These are phyloP conservation scores for Leptinotarsa defecta DNA, from an alignment of 1,140 invertebrate species.

Conservation along the genomic window DNA sequence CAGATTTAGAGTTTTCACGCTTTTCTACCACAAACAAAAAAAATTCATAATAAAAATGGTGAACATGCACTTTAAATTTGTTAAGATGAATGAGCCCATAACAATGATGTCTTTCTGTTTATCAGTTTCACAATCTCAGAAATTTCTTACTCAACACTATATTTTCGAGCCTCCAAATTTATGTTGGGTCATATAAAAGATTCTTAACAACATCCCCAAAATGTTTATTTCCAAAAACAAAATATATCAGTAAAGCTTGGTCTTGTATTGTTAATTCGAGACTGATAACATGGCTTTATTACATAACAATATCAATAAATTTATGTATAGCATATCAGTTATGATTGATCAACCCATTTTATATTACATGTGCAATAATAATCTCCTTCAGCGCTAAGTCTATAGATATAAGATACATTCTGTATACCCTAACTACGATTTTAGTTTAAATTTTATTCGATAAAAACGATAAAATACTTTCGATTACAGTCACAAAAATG, in stretches of 20 bases:
- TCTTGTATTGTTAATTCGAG: slow-evolving; percentile 33
- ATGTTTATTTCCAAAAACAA: slow-evolving; percentile 54
- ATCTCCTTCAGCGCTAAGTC: slow-evolving; percentile 21
- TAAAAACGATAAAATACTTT: slow-evolving; percentile 19
- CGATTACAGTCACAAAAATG: not conserved
- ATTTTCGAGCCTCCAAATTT: too few relatives aligned
- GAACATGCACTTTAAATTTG: too few relatives aligned
- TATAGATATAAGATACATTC: slow-evolving; percentile 33
- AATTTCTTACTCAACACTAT: too few relatives aligned
- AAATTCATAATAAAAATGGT: too few relatives aligned
- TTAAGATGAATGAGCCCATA: too few relatives aligned
- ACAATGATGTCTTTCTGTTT: too few relatives aligned
- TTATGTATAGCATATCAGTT: slow-evolving; percentile 19
- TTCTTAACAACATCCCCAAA: too few relatives aligned
- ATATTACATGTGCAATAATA: slow-evolving; percentile 18
- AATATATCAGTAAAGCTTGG: slow-evolving; percentile 37
- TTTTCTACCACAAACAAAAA: too few relatives aligned
- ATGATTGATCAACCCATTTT: slow-evolving; percentile 23
- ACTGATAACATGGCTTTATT: slow-evolving; percentile 33
- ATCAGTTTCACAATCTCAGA: too few relatives aligned
- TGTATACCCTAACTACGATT: slow-evolving; percentile 20
- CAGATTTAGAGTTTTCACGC: too few relatives aligned
- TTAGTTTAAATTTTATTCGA: slow-evolving; percentile 1
- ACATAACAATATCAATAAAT: slow-evolving; percentile 38
- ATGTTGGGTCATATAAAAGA: too few relatives aligned